Evolutionary conservation across 2,888 invertebrate genomes (phyloP).

Genomic region (Germaria angustata): DNA sequence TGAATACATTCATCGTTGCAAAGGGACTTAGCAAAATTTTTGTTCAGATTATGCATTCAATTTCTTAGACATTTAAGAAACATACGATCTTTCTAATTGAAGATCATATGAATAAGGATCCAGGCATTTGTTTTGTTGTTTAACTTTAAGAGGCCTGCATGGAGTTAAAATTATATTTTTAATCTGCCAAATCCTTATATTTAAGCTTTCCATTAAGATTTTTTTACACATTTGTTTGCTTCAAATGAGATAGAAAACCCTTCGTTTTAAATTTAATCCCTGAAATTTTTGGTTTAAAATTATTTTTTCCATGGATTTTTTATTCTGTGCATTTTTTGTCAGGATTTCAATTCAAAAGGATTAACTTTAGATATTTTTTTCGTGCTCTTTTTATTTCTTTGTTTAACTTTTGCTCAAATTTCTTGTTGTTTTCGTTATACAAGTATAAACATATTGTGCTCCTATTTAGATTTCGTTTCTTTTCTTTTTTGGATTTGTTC

Average conservation of each 20-base stretch:
- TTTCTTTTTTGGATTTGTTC: neutral
- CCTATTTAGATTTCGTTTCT: neutral
- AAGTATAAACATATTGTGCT: neutral
- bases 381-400: conserved; percentile 44
- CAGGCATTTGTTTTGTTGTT: neutral
- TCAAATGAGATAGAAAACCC: neutral
- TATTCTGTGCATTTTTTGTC: conserved; percentile 42
- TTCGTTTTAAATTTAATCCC: neutral
- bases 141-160: neutral
- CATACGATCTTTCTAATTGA: neutral
- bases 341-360: conserved; percentile 79
- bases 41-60: conserved; percentile 70
- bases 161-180: too few relatives aligned
- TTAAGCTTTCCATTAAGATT: neutral
- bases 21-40: conserved; percentile 76
- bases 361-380: conserved; percentile 77
- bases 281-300: neutral
- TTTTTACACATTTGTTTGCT: neutral
- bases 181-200: too few relatives aligned
- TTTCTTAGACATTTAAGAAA: neutral
- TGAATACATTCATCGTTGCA: conserved; percentile 56
- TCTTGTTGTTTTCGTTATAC: neutral
- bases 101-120: neutral
- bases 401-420: conserved; percentile 6
- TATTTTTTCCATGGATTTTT: conserved; percentile 1